Conservation (phyloP, 2,797 vertebrate genomes). For the Prionace glauca region DNA sequence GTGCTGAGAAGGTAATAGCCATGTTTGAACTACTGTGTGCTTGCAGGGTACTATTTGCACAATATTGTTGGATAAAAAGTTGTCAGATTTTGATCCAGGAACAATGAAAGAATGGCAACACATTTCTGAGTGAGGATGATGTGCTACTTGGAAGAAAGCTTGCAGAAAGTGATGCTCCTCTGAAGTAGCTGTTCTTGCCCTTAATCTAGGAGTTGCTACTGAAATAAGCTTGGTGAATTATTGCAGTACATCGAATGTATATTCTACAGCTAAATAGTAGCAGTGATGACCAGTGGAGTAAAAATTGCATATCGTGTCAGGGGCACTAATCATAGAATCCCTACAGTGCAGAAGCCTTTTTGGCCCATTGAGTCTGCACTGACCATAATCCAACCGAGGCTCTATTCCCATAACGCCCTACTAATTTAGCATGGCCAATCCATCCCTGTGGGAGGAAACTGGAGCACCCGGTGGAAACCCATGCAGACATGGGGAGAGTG, state of each 20-base stretch:
- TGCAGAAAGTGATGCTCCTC: background rate
- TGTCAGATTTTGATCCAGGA: background rate
- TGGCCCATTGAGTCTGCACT: too few species aligned
- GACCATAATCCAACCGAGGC: too few species aligned
- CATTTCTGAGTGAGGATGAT: background rate
- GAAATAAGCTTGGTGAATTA: background rate
- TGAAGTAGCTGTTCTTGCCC: background rate
- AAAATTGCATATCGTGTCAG: background rate
- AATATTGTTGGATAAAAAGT: background rate
- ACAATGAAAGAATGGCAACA: background rate
- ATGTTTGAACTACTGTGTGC: background rate
- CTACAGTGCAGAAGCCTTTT: too few species aligned
- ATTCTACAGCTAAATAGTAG: background rate
- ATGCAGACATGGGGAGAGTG: too few species aligned
- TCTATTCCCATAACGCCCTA: too few species aligned
- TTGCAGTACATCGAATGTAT: background rate
- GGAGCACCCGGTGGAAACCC: too few species aligned
- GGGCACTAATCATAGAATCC: background rate
- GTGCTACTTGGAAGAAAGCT: background rate
- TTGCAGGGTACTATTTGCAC: background rate
- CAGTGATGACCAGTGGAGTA: background rate
- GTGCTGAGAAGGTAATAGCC: background rate
- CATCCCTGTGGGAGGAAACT: too few species aligned
- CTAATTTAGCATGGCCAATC: too few species aligned
- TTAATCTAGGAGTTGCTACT: background rate